Percentiles rank a stretch among this genome's conserved stretches.
Evolutionary conservation across 2,888 invertebrate species (phyloP).

Genomic region (Cecidostiba fungosa): DNA sequence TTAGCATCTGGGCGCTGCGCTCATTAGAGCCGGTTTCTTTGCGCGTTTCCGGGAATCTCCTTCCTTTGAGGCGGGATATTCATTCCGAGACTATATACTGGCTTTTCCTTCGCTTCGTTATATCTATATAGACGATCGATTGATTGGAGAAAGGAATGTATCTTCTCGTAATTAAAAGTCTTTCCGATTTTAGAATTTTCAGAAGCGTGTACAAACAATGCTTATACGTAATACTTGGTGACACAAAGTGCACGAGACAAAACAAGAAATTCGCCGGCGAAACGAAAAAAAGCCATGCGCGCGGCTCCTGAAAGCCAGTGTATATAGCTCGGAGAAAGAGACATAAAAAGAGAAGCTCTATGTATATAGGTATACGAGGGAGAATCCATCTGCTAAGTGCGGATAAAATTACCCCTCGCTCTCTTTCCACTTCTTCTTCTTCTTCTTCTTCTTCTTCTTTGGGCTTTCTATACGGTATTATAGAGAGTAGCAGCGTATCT

Average conservation of each 20-base stretch:
- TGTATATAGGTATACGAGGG: conserved; percentile 54
- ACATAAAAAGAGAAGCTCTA: conserved; percentile 10
- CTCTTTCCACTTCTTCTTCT: conserved; percentile 46
- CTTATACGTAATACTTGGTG: too few relatives aligned
- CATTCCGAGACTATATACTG: neutral
- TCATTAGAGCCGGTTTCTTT: conserved; percentile 49
- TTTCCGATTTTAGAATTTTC: too few relatives aligned
- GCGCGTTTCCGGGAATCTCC: conserved; percentile 28
- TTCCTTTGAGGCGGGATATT: conserved; percentile 18
- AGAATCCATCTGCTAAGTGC: conserved; percentile 73
- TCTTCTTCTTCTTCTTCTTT: neutral
- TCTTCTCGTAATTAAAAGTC: too few relatives aligned
- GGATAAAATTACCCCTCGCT: conserved; percentile 72
- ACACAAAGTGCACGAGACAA: neutral
- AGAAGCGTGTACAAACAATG: too few relatives aligned
- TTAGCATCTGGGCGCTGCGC: conserved; percentile 41
- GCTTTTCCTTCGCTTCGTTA: neutral
- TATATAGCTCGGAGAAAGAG: neutral
- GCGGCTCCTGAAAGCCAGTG: conserved; percentile 32
- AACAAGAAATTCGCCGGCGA: neutral
- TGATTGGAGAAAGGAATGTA: too few relatives aligned
- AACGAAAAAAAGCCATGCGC: neutral
- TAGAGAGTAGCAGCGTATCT: neutral
- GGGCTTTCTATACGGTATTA: too few relatives aligned
- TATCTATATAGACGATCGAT: too few relatives aligned